Evolutionary conservation across 2,797 vertebrate genomes (phyloP).

Genomic region (Acanthurus leucopareius): DNA sequence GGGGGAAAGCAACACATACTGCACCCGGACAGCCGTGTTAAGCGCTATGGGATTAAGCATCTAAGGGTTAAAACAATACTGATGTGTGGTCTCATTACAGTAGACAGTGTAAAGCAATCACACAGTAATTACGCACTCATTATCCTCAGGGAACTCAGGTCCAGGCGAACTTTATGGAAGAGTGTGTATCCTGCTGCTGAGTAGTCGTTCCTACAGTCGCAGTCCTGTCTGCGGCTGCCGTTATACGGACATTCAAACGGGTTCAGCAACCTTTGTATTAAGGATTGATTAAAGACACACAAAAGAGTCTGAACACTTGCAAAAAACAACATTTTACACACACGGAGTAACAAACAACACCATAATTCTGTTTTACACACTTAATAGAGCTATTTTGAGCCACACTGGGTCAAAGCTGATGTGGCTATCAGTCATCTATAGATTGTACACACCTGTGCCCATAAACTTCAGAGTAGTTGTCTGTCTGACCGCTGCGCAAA

Average conservation of each 20-base stretch:
- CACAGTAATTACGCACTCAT: slow-evolving; percentile 88
- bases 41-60: slow-evolving; percentile 8
- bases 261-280: slow-evolving; percentile 88
- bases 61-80: slow-evolving; percentile 62
- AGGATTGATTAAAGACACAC: background rate
- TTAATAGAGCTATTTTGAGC: slow-evolving; percentile 1
- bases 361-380: background rate
- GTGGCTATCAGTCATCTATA: background rate
- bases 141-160: slow-evolving; percentile 91
- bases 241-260: slow-evolving; percentile 96
- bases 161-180: slow-evolving; percentile 94
- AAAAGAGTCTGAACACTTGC: background rate
- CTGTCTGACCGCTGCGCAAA: slow-evolving; percentile 91
- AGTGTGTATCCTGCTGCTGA: slow-evolving; percentile 91
- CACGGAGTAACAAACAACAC: background rate
- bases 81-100: slow-evolving; percentile 73
- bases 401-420: too few species aligned
- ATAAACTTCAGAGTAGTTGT: slow-evolving; percentile 98
- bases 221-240: slow-evolving; percentile 92
- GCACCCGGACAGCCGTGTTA: slow-evolving; percentile 2
- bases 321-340: background rate
- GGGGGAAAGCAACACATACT: slow-evolving; percentile 18
- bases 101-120: slow-evolving; percentile 47
- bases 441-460: slow-evolving; percentile 88
- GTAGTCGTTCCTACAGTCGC: slow-evolving; percentile 92